Base-by-base conservation (phyloP, 2,113 vertebrate genomes). In the Scopus umbretta region DNA sequence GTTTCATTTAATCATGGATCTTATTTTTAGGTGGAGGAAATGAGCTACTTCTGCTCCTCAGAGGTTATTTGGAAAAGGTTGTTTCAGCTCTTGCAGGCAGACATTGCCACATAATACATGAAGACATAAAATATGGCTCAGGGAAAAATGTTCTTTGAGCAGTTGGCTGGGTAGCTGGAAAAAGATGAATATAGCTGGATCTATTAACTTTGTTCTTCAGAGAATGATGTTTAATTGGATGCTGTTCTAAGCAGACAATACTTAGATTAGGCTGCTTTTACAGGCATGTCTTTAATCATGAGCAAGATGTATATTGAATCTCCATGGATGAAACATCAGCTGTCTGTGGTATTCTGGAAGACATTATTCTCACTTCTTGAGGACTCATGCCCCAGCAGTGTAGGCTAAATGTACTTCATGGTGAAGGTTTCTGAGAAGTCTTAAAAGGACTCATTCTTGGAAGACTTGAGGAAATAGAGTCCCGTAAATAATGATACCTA, bases 191-290 rank as follows among this genome's bases (percentile, higher is more conserved):
- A 83, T 96, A 95, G 94, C 91, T 95, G 89, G 81, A 94, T 94
- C 78, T 82, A 32, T 55, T 90, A 86, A 94, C 67, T 94, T 92
- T 42, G 42, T 85, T 95, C 92, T 96, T 91, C 73, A 90, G 84
- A 92, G 89, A 88, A 85, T 86, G 89, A 89, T 94, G 87, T 94
- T 96, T 96, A 97, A 97, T 97, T 96, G 97, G 92, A 97, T 94
- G 63, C 89, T 92, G 59, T 83, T 96, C 95, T 90, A 38, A 89
- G 91, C 40, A 94, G 96, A 94, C 92, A 97, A 91, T 94, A 66
- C 81, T 73, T 92, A 94, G 89, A 96, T 95, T 95, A 95, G 79
- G 40, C 89, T 96, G 92, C 87, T 90, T 95, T 96, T 86, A 90
- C 49, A 91, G 81, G 62, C 94, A 76, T 95, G 89, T 94, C 80